A percentile compares a stretch with the other conserved stretches of the same genome.
These are phyloP conservation scores for Sylvietta virens DNA, from an alignment of 2,113 vertebrate genomes.

Conservation along the genomic window DNA sequence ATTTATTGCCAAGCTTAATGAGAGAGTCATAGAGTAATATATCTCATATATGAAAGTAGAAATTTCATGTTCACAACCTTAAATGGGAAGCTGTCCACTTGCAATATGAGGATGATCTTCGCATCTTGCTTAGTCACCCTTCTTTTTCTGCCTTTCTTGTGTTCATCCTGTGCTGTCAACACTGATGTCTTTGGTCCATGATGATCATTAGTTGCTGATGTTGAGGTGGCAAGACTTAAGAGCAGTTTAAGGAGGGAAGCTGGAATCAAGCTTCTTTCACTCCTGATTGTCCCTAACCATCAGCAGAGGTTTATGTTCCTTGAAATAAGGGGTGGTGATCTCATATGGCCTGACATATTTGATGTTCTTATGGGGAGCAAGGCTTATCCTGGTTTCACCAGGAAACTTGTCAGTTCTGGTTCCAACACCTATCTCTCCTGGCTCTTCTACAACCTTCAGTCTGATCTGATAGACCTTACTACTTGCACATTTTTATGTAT, in stretches of 20 bases:
- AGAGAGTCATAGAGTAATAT: not conserved
- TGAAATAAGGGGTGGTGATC: not conserved
- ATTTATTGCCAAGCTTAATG: not conserved
- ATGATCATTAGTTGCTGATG: not conserved
- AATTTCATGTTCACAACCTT: not conserved
- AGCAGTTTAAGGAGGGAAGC: not conserved
- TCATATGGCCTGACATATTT: rapidly evolving
- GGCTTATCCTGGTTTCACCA: not conserved
- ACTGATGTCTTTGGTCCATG: rapidly evolving
- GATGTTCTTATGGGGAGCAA: not conserved
- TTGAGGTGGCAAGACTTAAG: not conserved
- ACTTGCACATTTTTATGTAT: not conserved
- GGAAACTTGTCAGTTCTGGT: not conserved
- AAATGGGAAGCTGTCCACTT: not conserved
- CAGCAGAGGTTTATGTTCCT: not conserved
- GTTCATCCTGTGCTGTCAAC: not conserved
- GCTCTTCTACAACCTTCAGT: not conserved
- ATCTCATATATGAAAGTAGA: not conserved
- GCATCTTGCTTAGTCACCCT: not conserved
- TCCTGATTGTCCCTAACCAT: not conserved
- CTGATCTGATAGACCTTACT: not conserved
- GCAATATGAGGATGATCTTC: not conserved
- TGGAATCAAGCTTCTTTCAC: not conserved
- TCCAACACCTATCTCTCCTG: not conserved
- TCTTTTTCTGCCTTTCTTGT: not conserved